Evolutionary conservation across 1,140 invertebrate species (phyloP).

Genomic region (Brachionus paranguensis): DNA sequence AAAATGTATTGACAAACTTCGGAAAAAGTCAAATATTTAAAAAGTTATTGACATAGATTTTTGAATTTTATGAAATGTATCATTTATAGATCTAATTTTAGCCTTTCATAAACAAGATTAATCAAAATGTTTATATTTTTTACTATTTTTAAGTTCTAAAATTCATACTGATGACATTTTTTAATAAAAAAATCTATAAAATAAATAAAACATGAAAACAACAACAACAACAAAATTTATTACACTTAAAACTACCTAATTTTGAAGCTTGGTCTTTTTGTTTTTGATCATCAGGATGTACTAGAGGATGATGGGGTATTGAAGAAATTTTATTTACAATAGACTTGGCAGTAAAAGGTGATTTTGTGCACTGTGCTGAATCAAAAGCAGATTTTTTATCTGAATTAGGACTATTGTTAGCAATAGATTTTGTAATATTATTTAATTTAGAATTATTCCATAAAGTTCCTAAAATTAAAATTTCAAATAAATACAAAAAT

Average conservation of each 20-base stretch:
- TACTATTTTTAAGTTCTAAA: too few relatives aligned
- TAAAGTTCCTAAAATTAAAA: constrained; percentile 21
- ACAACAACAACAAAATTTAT: neutral
- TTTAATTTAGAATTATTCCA: constrained; percentile 39
- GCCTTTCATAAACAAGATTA: too few relatives aligned
- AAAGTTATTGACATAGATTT: too few relatives aligned
- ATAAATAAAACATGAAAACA: neutral
- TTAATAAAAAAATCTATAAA: too few relatives aligned
- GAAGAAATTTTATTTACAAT: neutral
- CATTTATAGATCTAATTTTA: too few relatives aligned
- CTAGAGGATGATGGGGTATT: neutral
- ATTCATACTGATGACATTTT: too few relatives aligned
- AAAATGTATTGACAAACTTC: too few relatives aligned
- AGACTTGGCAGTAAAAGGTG: neutral
- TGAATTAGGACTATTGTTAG: neutral
- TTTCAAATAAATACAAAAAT: neutral
- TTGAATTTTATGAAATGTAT: too few relatives aligned
- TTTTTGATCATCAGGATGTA: neutral
- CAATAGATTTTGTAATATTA: constrained; percentile 6
- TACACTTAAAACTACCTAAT: neutral
- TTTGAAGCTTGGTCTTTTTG: neutral
- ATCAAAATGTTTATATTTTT: too few relatives aligned
- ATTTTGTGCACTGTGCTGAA: neutral
- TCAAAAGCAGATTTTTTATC: neutral
- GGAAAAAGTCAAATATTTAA: too few relatives aligned